Evolutionary conservation across 1,140 invertebrate species (phyloP), one percentile per base, ranked within the genome.

Genomic region (Subanguina moxae): DNA sequence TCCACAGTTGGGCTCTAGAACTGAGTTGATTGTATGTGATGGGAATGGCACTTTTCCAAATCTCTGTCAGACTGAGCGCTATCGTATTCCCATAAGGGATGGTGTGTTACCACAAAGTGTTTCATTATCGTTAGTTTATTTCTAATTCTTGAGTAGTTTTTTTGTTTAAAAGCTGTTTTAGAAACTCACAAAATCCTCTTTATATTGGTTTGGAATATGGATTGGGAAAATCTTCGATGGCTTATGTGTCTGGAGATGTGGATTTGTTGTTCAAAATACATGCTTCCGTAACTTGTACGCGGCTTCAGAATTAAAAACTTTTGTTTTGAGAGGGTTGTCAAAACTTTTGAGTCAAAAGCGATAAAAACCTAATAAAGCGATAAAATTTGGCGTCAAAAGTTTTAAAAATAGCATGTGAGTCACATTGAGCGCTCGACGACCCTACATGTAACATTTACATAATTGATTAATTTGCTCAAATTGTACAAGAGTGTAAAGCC

Each of bases 31-130:
- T n/a, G 59, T 81, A 57, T 81, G 79, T 42, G 80, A 82, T 63
- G 74, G 77, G 17, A 76, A 79, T 30, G 42, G 56, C 1, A 62
- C 69, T 1, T 71, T 78, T 28, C 48, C 67, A 27, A 67, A 76
- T 32, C 0, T 65, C 15, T 81, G 79, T 62, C 59, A 64, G 23
- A 57, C 64, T 13, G 74, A 77, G 48, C 58, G 77, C 45, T 78
- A 67, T 23, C 52, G 79, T 9, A 71, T 82, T 59, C 80, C 80
- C 0, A 77, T 82, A 3, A 43, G 46, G 25, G 64, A 82, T 65
- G 79, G 79, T 17, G 66, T 82, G 23, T 70, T 80, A 38, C 79
- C 79, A 17, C 79, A 82, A 62, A 78, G 75, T 71, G 58, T 81
- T 38, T 38, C 32, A 38, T 38, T 38, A 38, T 5, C 32, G 32